Conservation (phyloP, 2,113 vertebrate species). For the Micronycteris hirsuta region DNA sequence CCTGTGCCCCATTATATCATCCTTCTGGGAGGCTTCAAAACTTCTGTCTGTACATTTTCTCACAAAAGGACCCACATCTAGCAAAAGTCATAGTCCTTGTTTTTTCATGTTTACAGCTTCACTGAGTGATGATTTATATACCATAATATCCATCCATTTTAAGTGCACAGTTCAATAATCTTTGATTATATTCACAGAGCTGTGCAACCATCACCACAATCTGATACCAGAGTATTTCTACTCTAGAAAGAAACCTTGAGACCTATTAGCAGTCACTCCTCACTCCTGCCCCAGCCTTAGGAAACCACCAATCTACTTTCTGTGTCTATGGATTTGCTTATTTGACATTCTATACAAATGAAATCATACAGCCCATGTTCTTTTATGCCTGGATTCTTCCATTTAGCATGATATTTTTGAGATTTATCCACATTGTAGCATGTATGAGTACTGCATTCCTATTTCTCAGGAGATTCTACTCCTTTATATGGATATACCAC, state of each 20-base stretch:
- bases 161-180: background rate
- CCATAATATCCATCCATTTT: background rate
- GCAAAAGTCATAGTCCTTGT: background rate
- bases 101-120: background rate
- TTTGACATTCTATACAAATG: background rate
- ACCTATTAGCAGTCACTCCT: background rate
- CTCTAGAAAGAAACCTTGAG: background rate
- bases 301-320: background rate
- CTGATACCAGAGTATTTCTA: background rate
- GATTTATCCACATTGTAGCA: background rate
- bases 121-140: background rate
- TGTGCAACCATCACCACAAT: background rate
- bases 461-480: background rate
- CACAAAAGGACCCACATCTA: conserved; percentile 37
- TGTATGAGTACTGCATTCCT: too few species aligned
- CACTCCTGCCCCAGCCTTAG: background rate
- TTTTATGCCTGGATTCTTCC: background rate
- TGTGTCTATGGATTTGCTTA: background rate
- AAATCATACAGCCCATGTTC: background rate
- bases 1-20: background rate
- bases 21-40: conserved; percentile 40
- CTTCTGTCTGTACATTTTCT: conserved; percentile 32
- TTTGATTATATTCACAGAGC: background rate
- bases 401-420: background rate
- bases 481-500: background rate